Evolutionary conservation across 2,888 invertebrate species (phyloP).

Genomic region (Drosophila barbarae): DNA sequence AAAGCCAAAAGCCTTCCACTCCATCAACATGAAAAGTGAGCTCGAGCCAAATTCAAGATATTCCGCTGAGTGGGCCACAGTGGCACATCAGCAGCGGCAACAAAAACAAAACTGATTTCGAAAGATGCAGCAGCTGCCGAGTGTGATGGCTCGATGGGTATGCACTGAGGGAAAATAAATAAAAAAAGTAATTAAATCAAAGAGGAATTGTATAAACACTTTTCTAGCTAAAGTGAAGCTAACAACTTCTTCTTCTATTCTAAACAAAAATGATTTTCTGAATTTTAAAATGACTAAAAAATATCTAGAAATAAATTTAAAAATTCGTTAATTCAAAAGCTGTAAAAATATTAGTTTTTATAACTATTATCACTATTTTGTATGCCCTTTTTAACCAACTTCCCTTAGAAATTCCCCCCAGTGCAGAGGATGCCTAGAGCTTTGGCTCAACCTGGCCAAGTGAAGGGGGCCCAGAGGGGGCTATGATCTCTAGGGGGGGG

Average conservation of each 20-base stretch:
- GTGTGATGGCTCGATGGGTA: slow-evolving; percentile 37
- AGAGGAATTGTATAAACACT: background rate
- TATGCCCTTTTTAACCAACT: background rate
- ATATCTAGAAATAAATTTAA: background rate
- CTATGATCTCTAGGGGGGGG: slow-evolving; percentile 19
- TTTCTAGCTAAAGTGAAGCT: background rate
- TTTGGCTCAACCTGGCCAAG: slow-evolving; percentile 27
- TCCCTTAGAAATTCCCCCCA: background rate
- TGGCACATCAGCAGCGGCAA: slow-evolving; percentile 47
- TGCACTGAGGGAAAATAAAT: slow-evolving; percentile 11
- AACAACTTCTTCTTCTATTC: no score
- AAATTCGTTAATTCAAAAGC: no score
- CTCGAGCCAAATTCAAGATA: slow-evolving; percentile 59
- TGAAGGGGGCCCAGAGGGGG: slow-evolving; percentile 8
- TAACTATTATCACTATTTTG: no score
- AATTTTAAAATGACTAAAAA: background rate
- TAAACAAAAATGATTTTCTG: no score
- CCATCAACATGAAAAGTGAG: slow-evolving; percentile 69
- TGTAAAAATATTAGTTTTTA: background rate
- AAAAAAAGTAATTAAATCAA: background rate
- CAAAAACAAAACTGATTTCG: slow-evolving; percentile 58
- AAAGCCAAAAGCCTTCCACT: slow-evolving; percentile 61
- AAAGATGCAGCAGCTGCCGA: slow-evolving; percentile 39
- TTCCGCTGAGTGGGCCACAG: slow-evolving; percentile 51
- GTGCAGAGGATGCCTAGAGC: slow-evolving; percentile 29